Base-by-base conservation (phyloP, 2,888 invertebrate species). In the Pandemis heparana region DNA sequence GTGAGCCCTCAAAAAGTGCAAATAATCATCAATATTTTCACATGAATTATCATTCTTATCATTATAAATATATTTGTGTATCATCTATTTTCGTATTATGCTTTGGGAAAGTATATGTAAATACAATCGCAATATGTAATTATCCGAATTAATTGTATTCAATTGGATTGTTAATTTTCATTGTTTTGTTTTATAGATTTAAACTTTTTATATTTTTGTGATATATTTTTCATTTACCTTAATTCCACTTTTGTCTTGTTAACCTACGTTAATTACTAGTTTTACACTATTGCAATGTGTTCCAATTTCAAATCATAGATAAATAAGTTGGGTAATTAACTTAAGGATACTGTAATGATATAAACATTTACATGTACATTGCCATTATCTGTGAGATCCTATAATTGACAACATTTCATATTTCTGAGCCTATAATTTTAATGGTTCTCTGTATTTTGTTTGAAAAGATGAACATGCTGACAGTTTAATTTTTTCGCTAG, bases 221-320 rank as follows among this genome's bases (percentile, higher is more conserved):
- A 74, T 74, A 70, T 70, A 65, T 48, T 53, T 70, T 74, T 53
- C 62, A 72, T 56, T 72, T 72, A 56, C 62, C 38, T 62, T 73
- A 41, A 68, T 59, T 64, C 46, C 23, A 61, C 12, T 62, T 18
- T 60, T 56, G 63, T 48, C 23, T 59, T 41, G 59, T 23, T 73
- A 48, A 63, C 18, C 43, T 62, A 43, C 23, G 23, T 32, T 51
- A 41, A 51, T 41, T 38, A 38, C 32, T 53, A 61, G n/a, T 67
- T 43, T 38, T 32, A 61, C n/a, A 67, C 67, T 41, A 48, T 68
- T 39, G 62, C 67, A 59, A 59, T 69, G 63, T 69, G 73, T 69
- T 68, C 59, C 39, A 41, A 64, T 14, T n/a, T 63, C 23, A 60
- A 73, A 63, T 73, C 73, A 63, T 18, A 23, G 7, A 64, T 23